Base-by-base conservation (phyloP, 2,888 invertebrate species). In the Onthophagus sagittarius region DNA sequence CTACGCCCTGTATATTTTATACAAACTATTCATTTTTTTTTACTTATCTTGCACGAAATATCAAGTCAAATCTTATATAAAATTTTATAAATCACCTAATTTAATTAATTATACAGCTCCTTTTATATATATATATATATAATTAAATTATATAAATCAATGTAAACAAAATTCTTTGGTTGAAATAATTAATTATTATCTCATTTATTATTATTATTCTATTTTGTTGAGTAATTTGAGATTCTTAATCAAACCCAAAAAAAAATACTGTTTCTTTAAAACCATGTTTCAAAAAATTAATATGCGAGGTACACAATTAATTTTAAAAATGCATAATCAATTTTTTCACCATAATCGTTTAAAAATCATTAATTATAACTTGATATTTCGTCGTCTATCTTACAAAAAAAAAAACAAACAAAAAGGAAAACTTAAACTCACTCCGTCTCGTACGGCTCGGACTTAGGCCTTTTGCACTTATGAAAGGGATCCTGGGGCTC, bases 401-500 rank as follows among this genome's bases (percentile, higher is more conserved):
- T 53, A 53, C 39, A 53, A 53, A 53, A 53, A 7, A 11, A 53
- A 53, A 53, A 53, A 23, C 23, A 23, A 23, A 23, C 23, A 23
- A 23, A 23, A 23, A 23, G 3, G 5, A 53, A 53, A 53, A 53
- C 39, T 53, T 53, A 53, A 53, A 53, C 39, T 53, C 39, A 53
- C 39, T 53, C 39, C 39, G 39, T 53, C 39, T 53, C 39, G 39
- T 53, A 53, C 39, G 7, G 39, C 11, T 53, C 39, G 39, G 39
- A 53, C 11, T 53, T 53, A 53, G 39, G 39, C 39, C 39, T 53
- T 53, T 53, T 53, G 39, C 39, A 53, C 39, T 53, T 53, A 11
- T 53, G 39, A 53, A 53, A 53, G 9, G 39, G 39, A 53, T 83
- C 83, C 69, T 80, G 77, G 65, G 78, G 81, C 64, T 83, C 84